Evolutionary conservation across 2,113 vertebrate genomes (phyloP), one percentile per base, ranked within the genome.

Genomic region (Pelmatolapia mariae): DNA sequence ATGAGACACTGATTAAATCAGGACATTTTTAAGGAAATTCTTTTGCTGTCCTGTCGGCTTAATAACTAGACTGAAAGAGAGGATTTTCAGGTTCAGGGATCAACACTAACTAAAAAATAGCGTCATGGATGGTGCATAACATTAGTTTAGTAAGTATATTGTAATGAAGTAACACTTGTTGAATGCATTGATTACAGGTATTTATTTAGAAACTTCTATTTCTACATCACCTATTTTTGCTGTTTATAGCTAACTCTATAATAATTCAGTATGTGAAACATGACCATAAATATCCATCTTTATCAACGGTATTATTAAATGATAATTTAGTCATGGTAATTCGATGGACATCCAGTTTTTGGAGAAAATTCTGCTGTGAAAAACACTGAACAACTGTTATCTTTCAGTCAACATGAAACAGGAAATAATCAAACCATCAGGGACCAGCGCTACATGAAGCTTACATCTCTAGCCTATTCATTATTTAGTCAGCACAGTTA

Each of bases 1-100:
- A 79, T 61, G 83, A 57, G 40, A 36, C 22, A 5, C 31, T 86
- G 81, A 84, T 73, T 84, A 59, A 78, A 86, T 43, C 24, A 22
- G 40, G 13, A 50, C 43, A 19, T 26, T 9, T 85, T 56, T 50
- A 19, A 19, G 71, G 16, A 79, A 36, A 43, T 85, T 83, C 1
- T 80, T 40, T 29, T 36, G 33, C 2, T 11, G 11, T 22, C 45
- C 6, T 16, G 3, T 10, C 6, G 3, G 18, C 7, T 38, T 12
- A 8, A 66, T 89, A 82, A 73, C 81, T 24, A 38, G 5, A 68
- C 54, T 45, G 56, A 45, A 57, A 80, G 26, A 15, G 59, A 47
- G 53, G 50, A 54, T 80, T 56, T 84, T 24, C 5, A 9, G 56
- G 16, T 47, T 56, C 9, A 22, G 22, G 5, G 19, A 66, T 66